Evolutionary conservation across 2,797 vertebrate genomes (phyloP).

Genomic region (Thaleichthys pacificus): DNA sequence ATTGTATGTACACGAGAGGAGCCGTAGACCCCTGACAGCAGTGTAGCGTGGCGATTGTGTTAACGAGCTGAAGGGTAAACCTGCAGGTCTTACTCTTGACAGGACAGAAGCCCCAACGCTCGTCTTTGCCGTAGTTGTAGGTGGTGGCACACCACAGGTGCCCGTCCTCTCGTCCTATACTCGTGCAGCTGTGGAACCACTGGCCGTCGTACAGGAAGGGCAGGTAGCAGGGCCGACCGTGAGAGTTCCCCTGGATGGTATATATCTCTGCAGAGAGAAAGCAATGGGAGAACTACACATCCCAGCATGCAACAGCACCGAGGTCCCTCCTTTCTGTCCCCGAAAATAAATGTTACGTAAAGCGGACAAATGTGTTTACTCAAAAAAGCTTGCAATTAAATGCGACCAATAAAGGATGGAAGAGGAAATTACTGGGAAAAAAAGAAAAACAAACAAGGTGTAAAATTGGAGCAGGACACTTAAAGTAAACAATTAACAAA

Average conservation of each 20-base stretch:
- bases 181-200: slow-evolving; percentile 95
- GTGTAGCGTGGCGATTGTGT: neutral
- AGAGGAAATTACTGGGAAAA: slow-evolving; percentile 51
- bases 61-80: neutral
- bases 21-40: neutral
- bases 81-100: slow-evolving; percentile 85
- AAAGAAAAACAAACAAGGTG: slow-evolving; percentile 33
- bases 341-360: neutral
- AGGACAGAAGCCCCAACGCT: slow-evolving; percentile 97
- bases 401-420: slow-evolving; percentile 37
- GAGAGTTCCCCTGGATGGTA: slow-evolving; percentile 96
- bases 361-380: slow-evolving; percentile 53
- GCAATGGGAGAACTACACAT: slow-evolving; percentile 23
- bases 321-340: neutral
- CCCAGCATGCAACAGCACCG: slow-evolving; percentile 9
- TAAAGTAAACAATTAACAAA: slow-evolving; percentile 21
- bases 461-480: slow-evolving; percentile 13
- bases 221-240: slow-evolving; percentile 91
- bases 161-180: slow-evolving; percentile 88
- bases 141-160: slow-evolving; percentile 97
- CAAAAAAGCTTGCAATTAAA: slow-evolving; percentile 53
- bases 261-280: slow-evolving; percentile 84
- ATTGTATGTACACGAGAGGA: too few relatives aligned
- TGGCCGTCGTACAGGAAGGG: slow-evolving; percentile 94
- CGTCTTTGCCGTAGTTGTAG: slow-evolving; percentile 90